Evolutionary conservation across 1,140 invertebrate species (phyloP), one percentile per base, ranked within the genome.

Genomic region (Aphelinus certus): DNA sequence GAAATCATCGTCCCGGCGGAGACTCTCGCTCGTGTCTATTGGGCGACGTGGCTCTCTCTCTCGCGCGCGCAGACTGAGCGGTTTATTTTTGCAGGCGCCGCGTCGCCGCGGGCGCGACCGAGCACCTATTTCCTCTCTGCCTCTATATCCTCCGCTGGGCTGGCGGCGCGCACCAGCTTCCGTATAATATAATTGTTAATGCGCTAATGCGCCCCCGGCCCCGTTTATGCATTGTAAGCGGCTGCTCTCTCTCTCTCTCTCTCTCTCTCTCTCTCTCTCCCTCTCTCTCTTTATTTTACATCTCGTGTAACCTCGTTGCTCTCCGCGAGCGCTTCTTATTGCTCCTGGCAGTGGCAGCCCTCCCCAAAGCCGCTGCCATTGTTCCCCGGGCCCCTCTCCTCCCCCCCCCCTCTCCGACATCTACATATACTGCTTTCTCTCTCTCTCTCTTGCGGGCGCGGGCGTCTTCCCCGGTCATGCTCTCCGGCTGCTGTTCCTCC

Each of bases 161-260:
- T 26, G 81, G 80, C 79, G 76, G 46, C 53, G 26, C 10, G 5
- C 45, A 7, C 78, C 82, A 85, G 83, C 83, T 84, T 84, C 84
- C 79, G 83, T 84, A 26, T 26, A 84, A 85, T 85, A 85, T 83
- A 83, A 85, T 85, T 84, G 83, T 84, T 85, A 84, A 85, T 85
- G 83, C 81, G 84, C 84, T 82, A 83, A 81, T 85, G 82, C 80
- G 79, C 82, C 82, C 75, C 80, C 79, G 78, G 80, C 81, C 61
- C 73, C 79, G 81, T 82, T 84, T 82, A 83, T 81, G 80, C 81
- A 83, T 79, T 77, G 81, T 80, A 74, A 73, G 78, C 78, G 73
- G 10, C 75, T 79, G 76, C 69, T 56, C 46, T 60, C 72, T 55
- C 75, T 75, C 55, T 66, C 63, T 73, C 67, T 75, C 49, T 70